A percentile compares a stretch with the other conserved stretches of the same genome.
phyloP scores from a whole-genome alignment of 2,888 invertebrate species.

The Bugulina stolonifera region DNA sequence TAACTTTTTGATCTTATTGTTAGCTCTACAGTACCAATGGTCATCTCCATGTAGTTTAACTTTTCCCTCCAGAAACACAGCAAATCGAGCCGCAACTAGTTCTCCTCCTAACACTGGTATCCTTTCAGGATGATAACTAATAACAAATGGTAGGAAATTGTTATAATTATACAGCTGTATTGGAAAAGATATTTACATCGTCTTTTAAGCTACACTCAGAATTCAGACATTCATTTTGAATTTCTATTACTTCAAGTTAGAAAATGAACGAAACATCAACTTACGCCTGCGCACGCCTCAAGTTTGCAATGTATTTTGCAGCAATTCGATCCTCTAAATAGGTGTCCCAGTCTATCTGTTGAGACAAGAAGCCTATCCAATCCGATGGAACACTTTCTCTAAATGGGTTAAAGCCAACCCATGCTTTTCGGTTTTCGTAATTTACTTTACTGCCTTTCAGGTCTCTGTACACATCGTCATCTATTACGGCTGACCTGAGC shows the following conservation, averaged over 20 bases:
- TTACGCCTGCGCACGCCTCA: background rate
- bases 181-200: too few species aligned
- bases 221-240: too few species aligned
- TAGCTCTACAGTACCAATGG: background rate
- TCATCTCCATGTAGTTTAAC: conserved; percentile 24
- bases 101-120: background rate
- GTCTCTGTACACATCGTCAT: background rate
- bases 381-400: background rate
- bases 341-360: background rate
- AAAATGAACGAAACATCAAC: background rate
- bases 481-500: background rate
- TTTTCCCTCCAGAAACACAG: background rate
- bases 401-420: conserved; percentile 19
- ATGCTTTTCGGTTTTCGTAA: background rate
- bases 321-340: background rate
- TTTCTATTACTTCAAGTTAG: too few species aligned
- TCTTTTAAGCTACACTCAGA: too few species aligned
- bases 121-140: background rate
- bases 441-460: background rate
- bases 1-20: background rate
- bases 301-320: background rate
- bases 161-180: too few species aligned
- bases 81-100: conserved; percentile 18
- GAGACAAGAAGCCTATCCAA: conserved; percentile 9
- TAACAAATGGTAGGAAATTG: too few species aligned